phyloP scores from a whole-genome alignment of 2,797 vertebrate genomes.

The Pangasius mekongensis region DNA sequence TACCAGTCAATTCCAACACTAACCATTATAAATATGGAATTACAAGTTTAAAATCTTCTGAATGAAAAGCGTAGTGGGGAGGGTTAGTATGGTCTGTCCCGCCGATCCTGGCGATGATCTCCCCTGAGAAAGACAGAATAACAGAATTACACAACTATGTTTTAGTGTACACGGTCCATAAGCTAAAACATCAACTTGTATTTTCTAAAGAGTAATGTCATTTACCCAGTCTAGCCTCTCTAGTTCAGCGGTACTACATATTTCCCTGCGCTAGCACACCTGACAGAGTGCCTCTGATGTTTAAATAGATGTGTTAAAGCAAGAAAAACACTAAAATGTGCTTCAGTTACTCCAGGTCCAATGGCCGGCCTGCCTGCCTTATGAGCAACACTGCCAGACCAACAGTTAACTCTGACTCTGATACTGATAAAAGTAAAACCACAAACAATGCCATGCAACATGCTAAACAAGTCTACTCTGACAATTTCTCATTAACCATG shows the following conservation, averaged over 20 bases:
- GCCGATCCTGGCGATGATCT: conserved; percentile 84
- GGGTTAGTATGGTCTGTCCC: conserved; percentile 83
- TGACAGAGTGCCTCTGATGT: not conserved
- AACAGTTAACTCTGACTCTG: not conserved
- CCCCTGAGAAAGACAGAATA: conserved; percentile 65
- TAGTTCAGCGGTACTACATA: not conserved
- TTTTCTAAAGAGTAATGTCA: not conserved
- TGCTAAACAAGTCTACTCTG: not conserved
- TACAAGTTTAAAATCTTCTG: conserved; percentile 87
- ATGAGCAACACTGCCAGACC: not conserved
- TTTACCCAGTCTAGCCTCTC: not conserved
- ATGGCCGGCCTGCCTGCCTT: not conserved
- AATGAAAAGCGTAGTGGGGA: conserved; percentile 82
- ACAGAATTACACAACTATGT: not conserved
- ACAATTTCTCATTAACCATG: not conserved
- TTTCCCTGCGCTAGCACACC: not conserved
- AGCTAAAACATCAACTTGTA: not conserved
- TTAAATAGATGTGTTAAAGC: not conserved
- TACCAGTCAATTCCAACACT: conserved; percentile 45
- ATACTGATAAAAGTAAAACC: not conserved
- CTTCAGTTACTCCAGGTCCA: not conserved
- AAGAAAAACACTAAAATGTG: not conserved
- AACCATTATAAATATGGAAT: conserved; percentile 83
- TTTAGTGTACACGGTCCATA: not conserved
- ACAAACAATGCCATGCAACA: not conserved